Evolutionary conservation across 2,113 vertebrate genomes (phyloP).

Genomic region (Gopherus evgoodei): DNA sequence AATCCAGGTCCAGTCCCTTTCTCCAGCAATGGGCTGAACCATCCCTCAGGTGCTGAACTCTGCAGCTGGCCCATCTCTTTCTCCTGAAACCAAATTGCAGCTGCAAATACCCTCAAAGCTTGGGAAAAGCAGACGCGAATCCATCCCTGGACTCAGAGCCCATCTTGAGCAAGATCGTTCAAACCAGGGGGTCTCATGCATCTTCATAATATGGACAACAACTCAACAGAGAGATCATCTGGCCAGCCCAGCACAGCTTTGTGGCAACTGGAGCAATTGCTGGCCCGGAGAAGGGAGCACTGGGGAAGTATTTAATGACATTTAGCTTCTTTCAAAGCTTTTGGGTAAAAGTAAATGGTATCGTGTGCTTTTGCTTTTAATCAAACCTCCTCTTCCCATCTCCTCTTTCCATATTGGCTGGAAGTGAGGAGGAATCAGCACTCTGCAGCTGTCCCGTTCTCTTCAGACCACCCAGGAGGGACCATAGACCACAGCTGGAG

Average conservation of each 20-base stretch:
- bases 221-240: rapidly evolving
- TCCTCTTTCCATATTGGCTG: rapidly evolving
- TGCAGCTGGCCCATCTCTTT: not conserved
- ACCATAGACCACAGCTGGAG: not conserved
- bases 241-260: rapidly evolving
- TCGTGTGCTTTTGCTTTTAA: not conserved
- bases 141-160: not conserved
- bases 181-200: not conserved
- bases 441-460: not conserved
- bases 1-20: constrained; percentile 23
- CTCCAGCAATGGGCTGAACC: not conserved
- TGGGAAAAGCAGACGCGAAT: not conserved
- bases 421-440: not conserved
- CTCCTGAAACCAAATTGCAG: not conserved
- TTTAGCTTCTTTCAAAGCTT: not conserved
- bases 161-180: not conserved
- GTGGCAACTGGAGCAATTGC: not conserved
- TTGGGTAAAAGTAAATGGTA: not conserved
- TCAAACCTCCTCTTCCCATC: not conserved
- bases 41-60: not conserved
- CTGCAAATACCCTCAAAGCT: not conserved
- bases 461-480: not conserved
- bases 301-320: rapidly evolving
- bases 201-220: not conserved
- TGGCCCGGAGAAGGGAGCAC: rapidly evolving